Conservation (phyloP, 2,113 vertebrate species). For the Periophthalmodon schlosseri region DNA sequence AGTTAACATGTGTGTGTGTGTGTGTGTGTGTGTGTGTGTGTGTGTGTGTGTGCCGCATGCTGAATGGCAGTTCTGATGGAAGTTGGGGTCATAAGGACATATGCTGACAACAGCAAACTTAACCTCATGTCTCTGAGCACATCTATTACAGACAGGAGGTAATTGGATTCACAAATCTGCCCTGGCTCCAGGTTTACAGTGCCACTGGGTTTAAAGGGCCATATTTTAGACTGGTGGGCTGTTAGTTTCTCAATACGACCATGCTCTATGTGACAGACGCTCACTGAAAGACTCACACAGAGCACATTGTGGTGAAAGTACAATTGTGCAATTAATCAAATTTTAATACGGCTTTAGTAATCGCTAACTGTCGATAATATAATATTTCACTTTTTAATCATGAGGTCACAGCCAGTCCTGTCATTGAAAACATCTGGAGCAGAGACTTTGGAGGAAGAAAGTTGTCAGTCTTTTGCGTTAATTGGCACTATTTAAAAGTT, state of each 20-base stretch:
- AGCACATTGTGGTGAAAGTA: background rate
- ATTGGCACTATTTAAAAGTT: too few species aligned
- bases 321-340: too few species aligned
- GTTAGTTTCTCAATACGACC: too few species aligned
- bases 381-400: too few species aligned
- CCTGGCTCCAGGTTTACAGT: constrained; percentile 72
- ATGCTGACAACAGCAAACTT: constrained; percentile 74
- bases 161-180: constrained; percentile 84
- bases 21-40: constrained; percentile 24
- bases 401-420: too few species aligned
- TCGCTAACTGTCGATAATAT: too few species aligned
- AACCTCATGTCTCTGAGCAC: constrained; percentile 74
- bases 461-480: too few species aligned
- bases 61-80: constrained; percentile 27
- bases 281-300: constrained; percentile 7
- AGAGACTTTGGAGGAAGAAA: too few species aligned
- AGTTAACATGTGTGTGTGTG: background rate
- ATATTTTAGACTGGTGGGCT: constrained; percentile 69
- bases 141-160: constrained; percentile 75
- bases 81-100: constrained; percentile 58
- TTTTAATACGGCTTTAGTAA: too few species aligned
- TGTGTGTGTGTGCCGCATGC: constrained; percentile 20
- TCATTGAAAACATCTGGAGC: too few species aligned
- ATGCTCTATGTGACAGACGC: too few species aligned
- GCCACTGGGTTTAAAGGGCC: constrained; percentile 68